Evolutionary conservation across 2,888 invertebrate genomes (phyloP), one percentile per base, ranked within the genome.

Genomic region (Pollenia griseotomentosa): DNA sequence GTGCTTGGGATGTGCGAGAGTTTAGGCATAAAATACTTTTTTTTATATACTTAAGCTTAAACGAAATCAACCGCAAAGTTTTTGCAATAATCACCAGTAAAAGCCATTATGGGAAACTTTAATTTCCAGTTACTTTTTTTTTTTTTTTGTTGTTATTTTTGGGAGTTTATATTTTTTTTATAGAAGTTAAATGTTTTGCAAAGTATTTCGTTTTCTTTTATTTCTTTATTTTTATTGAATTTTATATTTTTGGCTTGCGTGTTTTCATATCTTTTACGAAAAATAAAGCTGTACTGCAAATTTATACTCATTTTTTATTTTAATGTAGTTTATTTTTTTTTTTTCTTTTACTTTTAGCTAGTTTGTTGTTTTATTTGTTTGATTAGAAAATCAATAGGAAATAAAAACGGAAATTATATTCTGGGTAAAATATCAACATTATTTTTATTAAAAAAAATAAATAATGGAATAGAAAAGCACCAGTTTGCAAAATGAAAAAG

Each of bases 321-420:
- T 63, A 71, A 65, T 73, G 46, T 42, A 53, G 19, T 57, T 68
- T 55, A 51, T 8, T 19, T 68, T 65, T 19, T 8, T 19, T 68
- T 9, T 33, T 33, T 33, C 33, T 33, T 33, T 33, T 33, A 33
- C 33, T 33, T 33, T 33, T 33, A 33, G 33, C 44, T 73, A 46
- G 23, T 66, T 61, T 40, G n/a, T 55, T 75, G 10, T 19, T 87
- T 51, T 46, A 33, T 78, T 71, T 71, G 16, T 61, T 48, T 74
- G 79, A 55, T 83, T 78, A 79, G 74, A 86, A 88, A 87, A 88
- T 75, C 86, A 84, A 88, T 88, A 88, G 80, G 83, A 88, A 83
- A 78, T 74, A 71, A 77, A 83, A 83, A 74, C 84, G 83, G 84
- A 81, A 85, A 88, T 87, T 87, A 87, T 85, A 82, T 82, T 59